Base-by-base conservation (phyloP, 1,140 invertebrate genomes). In the Cherax destructor region DNA sequence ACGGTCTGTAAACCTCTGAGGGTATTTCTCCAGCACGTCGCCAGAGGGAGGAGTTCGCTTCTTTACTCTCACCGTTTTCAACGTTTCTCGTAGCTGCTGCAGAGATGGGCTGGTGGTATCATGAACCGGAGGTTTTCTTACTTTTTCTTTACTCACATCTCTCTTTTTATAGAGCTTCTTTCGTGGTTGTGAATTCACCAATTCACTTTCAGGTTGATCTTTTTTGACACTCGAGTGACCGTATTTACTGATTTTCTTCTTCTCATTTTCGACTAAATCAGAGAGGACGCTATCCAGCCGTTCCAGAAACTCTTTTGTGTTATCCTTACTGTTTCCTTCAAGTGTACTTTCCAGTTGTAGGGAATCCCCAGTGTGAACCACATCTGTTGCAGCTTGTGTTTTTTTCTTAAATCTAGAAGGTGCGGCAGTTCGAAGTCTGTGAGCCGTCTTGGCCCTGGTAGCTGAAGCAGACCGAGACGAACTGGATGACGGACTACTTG, bases 181-280 rank as follows among this genome's bases (percentile, higher is more conserved):
- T 78, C 52, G 61, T 49, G n/a, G 47, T 52, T 59, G 76, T 52
- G 13, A 16, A n/a, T 18, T 72, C 59, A 65, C 41, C 3, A 30
- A 30, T 30, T 52, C 56, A n/a, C n/a, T 69, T 49, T 50, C 83
- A 24, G 49, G 50, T 30, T n/a, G 52, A 69, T n/a, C 10, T 1
- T 86, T 47, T 49, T 79, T 65, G 13, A 74, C 49, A 24, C 16
- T 74, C 24, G 61, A 59, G 7, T 83, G 83, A 21, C 88, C 88
- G 41, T 79, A 91, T 30, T 78, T 91, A n/a, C 88, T 91, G 10
- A 91, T 91, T 72, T 79, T 85, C 47, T 85, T 91, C 24, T 91
- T 91, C 30, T 91, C 88, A 77, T 52, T 84, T 80, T 91, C 88
- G 6, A 91, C 88, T 21, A 91, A 61, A 59, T 91, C 88, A 50